phyloP scores from a whole-genome alignment of 2,113 vertebrate species.

The Aviceda subcristata region DNA sequence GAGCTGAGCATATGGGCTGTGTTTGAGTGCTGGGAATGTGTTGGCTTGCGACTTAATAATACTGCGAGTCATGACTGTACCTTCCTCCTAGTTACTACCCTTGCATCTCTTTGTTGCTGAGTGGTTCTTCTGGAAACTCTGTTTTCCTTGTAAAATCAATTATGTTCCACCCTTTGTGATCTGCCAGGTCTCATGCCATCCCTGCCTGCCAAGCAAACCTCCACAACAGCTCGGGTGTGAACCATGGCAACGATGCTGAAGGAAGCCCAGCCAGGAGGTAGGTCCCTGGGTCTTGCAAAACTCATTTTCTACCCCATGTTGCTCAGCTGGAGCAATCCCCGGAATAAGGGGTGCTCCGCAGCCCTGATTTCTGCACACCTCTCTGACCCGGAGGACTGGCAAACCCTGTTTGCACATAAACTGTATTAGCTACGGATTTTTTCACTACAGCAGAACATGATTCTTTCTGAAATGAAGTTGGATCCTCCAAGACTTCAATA shows the following conservation, averaged over 20 bases:
- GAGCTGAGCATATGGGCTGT: constrained; percentile 6
- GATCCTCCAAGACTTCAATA: background rate
- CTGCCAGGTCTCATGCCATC: background rate
- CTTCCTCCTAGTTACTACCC: background rate
- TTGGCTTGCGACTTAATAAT: background rate
- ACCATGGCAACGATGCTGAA: background rate
- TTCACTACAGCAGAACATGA: background rate
- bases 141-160: background rate
- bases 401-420: background rate
- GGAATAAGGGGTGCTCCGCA: background rate
- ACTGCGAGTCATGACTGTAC: background rate
- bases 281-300: background rate
- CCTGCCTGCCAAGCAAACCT: background rate
- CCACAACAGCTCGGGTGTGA: background rate
- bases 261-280: background rate
- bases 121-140: background rate
- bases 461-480: background rate
- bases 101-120: background rate
- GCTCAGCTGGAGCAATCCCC: background rate
- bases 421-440: background rate
- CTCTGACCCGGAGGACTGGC: background rate
- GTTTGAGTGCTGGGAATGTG: background rate
- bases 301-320: background rate
- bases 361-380: background rate
- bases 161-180: background rate